Conservation (phyloP, 2,797 vertebrate genomes). For the Geotrypetes seraphini region DNA sequence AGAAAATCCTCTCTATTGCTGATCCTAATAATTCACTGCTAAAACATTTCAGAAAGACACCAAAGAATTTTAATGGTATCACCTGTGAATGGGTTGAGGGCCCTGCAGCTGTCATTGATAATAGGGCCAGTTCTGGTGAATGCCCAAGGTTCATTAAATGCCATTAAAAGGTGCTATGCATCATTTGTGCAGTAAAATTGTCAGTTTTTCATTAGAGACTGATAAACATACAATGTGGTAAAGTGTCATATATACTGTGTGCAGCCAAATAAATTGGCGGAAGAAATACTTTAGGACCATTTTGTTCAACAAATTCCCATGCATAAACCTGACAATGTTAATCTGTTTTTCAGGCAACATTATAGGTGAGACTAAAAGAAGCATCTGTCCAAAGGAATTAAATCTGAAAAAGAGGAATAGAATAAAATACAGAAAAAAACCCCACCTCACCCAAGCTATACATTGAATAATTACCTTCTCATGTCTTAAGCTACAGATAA, state of each 20-base stretch:
- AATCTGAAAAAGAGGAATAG: not conserved
- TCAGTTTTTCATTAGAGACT: constrained; percentile 61
- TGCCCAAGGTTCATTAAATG: constrained; percentile 57
- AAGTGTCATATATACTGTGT: constrained; percentile 44
- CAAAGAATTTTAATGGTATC: not conserved
- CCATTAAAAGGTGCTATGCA: constrained; percentile 55
- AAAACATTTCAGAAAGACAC: constrained; percentile 1
- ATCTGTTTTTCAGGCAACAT: constrained; percentile 20
- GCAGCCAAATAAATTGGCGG: constrained; percentile 20
- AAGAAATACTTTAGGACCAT: constrained; percentile 40
- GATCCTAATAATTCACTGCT: no score
- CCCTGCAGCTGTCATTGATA: constrained; percentile 50
- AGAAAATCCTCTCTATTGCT: no score
- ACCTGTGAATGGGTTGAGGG: constrained; percentile 14
- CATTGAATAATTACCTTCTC: no score
- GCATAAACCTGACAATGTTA: constrained; percentile 32
- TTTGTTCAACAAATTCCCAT: constrained; percentile 35
- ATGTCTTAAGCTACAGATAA: no score
- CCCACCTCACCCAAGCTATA: no score
- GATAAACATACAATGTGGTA: constrained; percentile 59
- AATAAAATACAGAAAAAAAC: no score
- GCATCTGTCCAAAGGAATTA: not conserved
- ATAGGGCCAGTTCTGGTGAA: constrained; percentile 50
- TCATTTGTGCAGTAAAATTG: constrained; percentile 48
- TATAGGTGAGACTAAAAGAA: not conserved